phyloP scores from a whole-genome alignment of 2,888 invertebrate species.

The Oasisia sp. region DNA sequence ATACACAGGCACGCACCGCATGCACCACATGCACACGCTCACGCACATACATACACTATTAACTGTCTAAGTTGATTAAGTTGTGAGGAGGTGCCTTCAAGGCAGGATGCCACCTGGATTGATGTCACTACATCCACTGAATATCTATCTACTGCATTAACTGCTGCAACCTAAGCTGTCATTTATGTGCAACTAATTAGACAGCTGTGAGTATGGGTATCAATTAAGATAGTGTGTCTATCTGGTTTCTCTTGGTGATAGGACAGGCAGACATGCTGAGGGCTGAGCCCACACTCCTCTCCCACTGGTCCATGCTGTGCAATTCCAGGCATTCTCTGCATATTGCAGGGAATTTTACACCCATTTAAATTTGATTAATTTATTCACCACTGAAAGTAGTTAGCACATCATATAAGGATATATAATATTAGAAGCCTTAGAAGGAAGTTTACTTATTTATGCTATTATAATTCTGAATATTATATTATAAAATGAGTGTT shows the following conservation, averaged over 20 bases:
- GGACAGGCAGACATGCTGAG: not conserved
- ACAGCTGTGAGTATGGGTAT: not conserved
- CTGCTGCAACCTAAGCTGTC: not conserved
- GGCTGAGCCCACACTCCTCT: not conserved
- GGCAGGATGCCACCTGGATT: not conserved
- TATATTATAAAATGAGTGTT: not conserved
- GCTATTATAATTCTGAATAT: not conserved
- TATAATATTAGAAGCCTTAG: not conserved
- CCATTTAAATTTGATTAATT: too few species aligned
- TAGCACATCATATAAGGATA: not conserved
- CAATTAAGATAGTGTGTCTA: conserved; percentile 13
- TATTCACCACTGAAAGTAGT: too few species aligned
- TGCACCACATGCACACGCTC: not conserved
- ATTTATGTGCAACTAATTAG: conserved; percentile 17
- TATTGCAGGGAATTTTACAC: not conserved
- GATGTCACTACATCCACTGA: not conserved
- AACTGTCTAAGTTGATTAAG: not conserved
- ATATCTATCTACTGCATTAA: not conserved
- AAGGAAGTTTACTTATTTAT: not conserved
- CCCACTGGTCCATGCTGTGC: not conserved
- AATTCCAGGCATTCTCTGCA: not conserved
- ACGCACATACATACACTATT: not conserved
- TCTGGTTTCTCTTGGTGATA: not conserved
- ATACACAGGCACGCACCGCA: too few species aligned
- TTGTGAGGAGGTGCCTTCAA: conserved; percentile 3